Percentiles rank a stretch among this genome's conserved stretches.
phyloP scores from a whole-genome alignment of 2,113 vertebrate species.

The Phalacrocorax pelagicus region DNA sequence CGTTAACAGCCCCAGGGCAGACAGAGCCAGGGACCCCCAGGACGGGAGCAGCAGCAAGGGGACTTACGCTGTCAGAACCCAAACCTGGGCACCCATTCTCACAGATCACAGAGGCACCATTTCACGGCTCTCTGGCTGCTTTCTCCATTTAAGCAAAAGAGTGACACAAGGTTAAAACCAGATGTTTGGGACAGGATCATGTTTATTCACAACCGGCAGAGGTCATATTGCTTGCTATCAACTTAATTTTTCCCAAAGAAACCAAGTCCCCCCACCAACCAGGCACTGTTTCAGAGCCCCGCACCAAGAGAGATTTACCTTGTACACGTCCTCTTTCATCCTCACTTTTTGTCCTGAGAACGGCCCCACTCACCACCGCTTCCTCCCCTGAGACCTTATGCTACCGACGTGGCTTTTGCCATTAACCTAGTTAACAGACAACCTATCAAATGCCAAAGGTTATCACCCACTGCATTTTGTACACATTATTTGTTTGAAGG shows the following conservation, averaged over 20 bases:
- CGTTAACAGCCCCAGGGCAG: background rate
- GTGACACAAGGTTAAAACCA: rapidly evolving
- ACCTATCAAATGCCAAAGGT: background rate
- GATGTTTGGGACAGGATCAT: rapidly evolving
- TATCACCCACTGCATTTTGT: background rate
- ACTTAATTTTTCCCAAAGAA: background rate
- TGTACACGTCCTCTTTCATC: background rate
- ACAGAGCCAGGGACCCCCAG: background rate
- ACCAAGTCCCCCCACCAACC: rapidly evolving
- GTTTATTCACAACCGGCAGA: background rate
- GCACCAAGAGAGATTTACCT: background rate
- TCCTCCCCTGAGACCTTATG: background rate
- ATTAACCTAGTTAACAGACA: background rate
- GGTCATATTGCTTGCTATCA: background rate
- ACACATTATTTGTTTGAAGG: background rate
- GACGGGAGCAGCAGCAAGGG: too few relatives aligned
- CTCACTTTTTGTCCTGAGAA: background rate
- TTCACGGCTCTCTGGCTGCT: background rate
- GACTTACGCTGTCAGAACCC: rapidly evolving
- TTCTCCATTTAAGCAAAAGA: rapidly evolving
- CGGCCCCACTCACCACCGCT: rapidly evolving
- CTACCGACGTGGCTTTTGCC: background rate
- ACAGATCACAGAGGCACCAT: rapidly evolving
- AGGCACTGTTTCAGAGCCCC: background rate
- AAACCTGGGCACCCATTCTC: rapidly evolving